A percentile compares a stretch with the other conserved stretches of the same genome.
Conservation (phyloP, 2,797 vertebrate genomes). For the Carapus acus region DNA sequence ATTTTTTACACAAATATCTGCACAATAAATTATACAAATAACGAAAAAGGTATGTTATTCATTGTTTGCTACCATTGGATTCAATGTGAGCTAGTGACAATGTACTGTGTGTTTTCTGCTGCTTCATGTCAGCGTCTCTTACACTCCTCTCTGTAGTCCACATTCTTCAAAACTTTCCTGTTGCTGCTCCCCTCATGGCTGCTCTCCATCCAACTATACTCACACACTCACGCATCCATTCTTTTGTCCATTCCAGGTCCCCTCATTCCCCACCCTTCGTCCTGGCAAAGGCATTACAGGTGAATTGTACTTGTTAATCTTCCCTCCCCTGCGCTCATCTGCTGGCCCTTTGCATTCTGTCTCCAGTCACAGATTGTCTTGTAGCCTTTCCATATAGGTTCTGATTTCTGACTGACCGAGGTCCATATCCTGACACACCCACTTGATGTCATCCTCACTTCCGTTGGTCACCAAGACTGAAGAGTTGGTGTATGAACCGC, state of each 20-base stretch:
- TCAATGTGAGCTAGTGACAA: conserved; percentile 42
- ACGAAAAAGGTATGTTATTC: conserved; percentile 35
- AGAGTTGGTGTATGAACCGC: conserved; percentile 58
- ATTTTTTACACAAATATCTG: conserved; percentile 45
- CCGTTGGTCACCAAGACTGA: conserved; percentile 74
- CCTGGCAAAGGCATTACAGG: conserved; percentile 79
- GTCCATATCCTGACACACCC: conserved; percentile 96
- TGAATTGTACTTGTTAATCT: conserved; percentile 69
- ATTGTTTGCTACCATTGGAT: conserved; percentile 58
- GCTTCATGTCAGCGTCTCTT: conserved; percentile 25
- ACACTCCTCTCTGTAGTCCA: conserved; percentile 10
- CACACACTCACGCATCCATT: not conserved
- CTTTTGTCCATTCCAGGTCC: not conserved
- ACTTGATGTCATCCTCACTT: conserved; percentile 92
- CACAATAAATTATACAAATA: conserved; percentile 52
- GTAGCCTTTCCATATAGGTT: conserved; percentile 96
- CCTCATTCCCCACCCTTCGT: conserved; percentile 62
- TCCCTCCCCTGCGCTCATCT: conserved; percentile 35
- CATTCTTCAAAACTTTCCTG: not conserved
- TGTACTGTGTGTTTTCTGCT: conserved; percentile 24
- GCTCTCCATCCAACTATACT: conserved; percentile 19
- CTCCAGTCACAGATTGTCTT: conserved; percentile 91
- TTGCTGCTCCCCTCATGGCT: not conserved
- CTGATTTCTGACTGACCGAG: conserved; percentile 89
- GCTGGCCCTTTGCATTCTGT: conserved; percentile 31